These are phyloP conservation scores for Dichetophora obliterata DNA, from an alignment of 2,888 invertebrate genomes.

Conservation along the genomic window DNA sequence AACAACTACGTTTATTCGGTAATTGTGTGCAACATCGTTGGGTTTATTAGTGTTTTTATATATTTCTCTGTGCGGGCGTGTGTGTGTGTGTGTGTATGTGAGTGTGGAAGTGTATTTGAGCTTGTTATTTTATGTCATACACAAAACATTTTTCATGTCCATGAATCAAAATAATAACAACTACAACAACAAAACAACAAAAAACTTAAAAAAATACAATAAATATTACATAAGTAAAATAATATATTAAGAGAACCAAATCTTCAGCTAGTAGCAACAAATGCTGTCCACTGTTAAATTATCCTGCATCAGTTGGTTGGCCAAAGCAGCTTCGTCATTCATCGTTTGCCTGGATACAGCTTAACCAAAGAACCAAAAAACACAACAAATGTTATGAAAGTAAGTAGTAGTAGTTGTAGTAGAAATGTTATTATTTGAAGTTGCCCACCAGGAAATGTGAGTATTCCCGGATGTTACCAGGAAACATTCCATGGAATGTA, in stretches of 20 bases:
- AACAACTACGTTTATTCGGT: too few relatives aligned
- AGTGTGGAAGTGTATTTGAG: background rate
- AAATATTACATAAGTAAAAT: background rate
- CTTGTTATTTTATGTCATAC: slow-evolving; percentile 19
- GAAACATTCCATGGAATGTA: too few relatives aligned
- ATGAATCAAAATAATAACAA: background rate
- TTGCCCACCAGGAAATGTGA: too few relatives aligned
- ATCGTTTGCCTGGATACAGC: background rate
- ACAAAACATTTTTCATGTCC: slow-evolving; percentile 50
- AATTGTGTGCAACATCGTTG: background rate
- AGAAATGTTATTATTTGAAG: background rate
- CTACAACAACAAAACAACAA: background rate
- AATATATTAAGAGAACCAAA: background rate
- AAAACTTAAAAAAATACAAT: too few relatives aligned
- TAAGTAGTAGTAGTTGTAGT: too few relatives aligned
- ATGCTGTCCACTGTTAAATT: background rate
- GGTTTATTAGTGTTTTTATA: slow-evolving; percentile 9
- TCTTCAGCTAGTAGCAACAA: background rate
- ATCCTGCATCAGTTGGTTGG: background rate
- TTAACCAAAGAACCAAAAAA: background rate
- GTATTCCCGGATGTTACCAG: too few relatives aligned
- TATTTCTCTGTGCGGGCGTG: background rate
- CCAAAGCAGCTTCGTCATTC: background rate
- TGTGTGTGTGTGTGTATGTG: background rate
- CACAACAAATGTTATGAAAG: background rate